Evolutionary conservation across 2,888 invertebrate species (phyloP).

Genomic region (Panopea generosa): DNA sequence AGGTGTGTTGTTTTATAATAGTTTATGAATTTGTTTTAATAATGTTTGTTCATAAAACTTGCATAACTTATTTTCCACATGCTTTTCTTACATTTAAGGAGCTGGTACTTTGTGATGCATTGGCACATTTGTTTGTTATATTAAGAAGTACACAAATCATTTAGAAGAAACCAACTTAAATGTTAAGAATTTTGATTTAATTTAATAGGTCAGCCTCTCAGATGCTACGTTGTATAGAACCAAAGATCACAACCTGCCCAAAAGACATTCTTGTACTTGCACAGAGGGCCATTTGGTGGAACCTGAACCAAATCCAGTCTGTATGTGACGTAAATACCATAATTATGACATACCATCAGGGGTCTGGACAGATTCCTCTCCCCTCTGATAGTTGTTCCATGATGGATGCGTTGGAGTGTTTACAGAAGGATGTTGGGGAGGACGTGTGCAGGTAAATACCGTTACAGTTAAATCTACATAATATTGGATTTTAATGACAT

Average conservation of each 20-base stretch:
- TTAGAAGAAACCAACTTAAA: too few relatives aligned
- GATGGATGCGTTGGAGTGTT: constrained; percentile 31
- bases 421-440: background rate
- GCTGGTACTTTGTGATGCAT: too few relatives aligned
- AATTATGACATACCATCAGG: constrained; percentile 12
- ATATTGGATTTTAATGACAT: too few relatives aligned
- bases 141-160: too few relatives aligned
- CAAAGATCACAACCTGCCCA: constrained; percentile 29
- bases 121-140: too few relatives aligned
- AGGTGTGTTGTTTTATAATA: constrained; percentile 24
- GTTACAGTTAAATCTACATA: too few relatives aligned
- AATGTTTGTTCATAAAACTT: background rate
- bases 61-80: too few relatives aligned
- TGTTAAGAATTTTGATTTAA: too few relatives aligned
- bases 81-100: too few relatives aligned
- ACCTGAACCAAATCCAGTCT: constrained; percentile 18
- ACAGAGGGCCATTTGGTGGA: constrained; percentile 42
- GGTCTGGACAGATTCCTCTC: background rate
- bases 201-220: constrained; percentile 35
- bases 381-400: constrained; percentile 32
- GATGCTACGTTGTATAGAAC: constrained; percentile 40
- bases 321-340: constrained; percentile 39
- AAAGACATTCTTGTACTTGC: constrained; percentile 13
- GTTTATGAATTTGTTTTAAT: too few relatives aligned
- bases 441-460: constrained; percentile 13